These are phyloP conservation scores for Oedothorax gibbosus DNA, from an alignment of 1,140 invertebrate genomes.

Conservation along the genomic window DNA sequence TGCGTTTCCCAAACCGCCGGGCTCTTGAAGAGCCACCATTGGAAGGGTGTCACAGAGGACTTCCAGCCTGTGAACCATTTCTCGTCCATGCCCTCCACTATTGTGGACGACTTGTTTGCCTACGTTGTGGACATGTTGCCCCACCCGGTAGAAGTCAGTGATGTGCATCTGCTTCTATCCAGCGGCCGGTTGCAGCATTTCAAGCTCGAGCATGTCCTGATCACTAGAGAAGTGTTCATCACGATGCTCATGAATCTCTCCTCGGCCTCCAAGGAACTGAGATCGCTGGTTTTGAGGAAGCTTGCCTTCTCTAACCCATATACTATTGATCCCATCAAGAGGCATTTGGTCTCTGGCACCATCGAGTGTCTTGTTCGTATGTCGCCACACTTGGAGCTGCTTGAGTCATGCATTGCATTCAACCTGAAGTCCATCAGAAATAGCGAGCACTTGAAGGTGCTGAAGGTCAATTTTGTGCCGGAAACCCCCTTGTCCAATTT, in stretches of 20 bases:
- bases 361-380: constrained; percentile 21
- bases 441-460: constrained; percentile 1
- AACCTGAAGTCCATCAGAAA: constrained; percentile 23
- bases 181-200: constrained; percentile 40
- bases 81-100: neutral
- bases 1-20: constrained; percentile 16
- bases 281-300: constrained; percentile 8
- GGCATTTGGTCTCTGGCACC: neutral
- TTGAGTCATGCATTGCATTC: constrained; percentile 34
- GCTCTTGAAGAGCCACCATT: constrained; percentile 33
- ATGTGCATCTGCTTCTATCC: constrained; percentile 32
- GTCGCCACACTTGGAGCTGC: constrained; percentile 8
- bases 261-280: constrained; percentile 5
- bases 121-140: neutral
- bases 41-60: neutral
- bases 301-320: constrained; percentile 4
- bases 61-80: constrained; percentile 20
- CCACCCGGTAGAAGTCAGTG: constrained; percentile 9
- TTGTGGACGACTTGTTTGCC: constrained; percentile 18
- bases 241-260: constrained; percentile 44
- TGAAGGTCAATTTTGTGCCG: constrained; percentile 30
- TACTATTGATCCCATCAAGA: constrained; percentile 9
- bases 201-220: constrained; percentile 28
- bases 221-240: constrained; percentile 20
- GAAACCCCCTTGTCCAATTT: constrained; percentile 3